phyloP scores from a whole-genome alignment of 1,140 invertebrate species.

The Temnothorax longispinosus region DNA sequence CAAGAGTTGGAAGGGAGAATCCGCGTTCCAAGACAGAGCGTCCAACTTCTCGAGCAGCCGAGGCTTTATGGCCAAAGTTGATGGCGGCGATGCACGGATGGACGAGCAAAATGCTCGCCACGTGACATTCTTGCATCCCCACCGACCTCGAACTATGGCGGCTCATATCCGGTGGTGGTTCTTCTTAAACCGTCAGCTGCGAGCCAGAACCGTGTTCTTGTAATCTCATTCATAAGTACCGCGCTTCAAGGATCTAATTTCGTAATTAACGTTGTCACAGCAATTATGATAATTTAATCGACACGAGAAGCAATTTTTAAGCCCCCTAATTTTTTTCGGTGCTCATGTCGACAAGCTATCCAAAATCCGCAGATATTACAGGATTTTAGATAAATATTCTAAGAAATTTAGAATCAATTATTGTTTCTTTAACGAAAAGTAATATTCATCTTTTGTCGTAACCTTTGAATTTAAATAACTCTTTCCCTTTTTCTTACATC shows the following conservation, averaged over 20 bases:
- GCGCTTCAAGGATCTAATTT: constrained; percentile 17
- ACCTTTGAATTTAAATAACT: neutral
- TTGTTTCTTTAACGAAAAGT: neutral
- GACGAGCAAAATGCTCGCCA: constrained; percentile 62
- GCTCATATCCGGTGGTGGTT: constrained; percentile 51
- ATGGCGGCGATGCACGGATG: constrained; percentile 59
- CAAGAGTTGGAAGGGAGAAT: constrained; percentile 48
- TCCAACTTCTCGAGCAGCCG: constrained; percentile 40
- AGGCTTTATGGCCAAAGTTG: constrained; percentile 67
- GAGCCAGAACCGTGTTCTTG: constrained; percentile 36
- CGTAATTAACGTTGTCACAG: neutral
- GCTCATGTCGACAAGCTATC: neutral
- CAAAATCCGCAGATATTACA: neutral
- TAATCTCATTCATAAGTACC: constrained; percentile 40
- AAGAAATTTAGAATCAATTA: neutral
- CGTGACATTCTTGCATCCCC: constrained; percentile 56
- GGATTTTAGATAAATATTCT: neutral
- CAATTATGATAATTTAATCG: neutral
- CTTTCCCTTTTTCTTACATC: neutral
- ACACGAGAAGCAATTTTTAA: neutral
- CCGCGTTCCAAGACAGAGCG: constrained; percentile 12
- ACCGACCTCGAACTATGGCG: constrained; percentile 8
- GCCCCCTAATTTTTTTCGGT: neutral
- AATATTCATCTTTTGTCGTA: neutral
- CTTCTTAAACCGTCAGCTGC: constrained; percentile 56